Evolutionary conservation across 2,888 invertebrate species (phyloP).

Genomic region (Trichogramma dendrolimi): DNA sequence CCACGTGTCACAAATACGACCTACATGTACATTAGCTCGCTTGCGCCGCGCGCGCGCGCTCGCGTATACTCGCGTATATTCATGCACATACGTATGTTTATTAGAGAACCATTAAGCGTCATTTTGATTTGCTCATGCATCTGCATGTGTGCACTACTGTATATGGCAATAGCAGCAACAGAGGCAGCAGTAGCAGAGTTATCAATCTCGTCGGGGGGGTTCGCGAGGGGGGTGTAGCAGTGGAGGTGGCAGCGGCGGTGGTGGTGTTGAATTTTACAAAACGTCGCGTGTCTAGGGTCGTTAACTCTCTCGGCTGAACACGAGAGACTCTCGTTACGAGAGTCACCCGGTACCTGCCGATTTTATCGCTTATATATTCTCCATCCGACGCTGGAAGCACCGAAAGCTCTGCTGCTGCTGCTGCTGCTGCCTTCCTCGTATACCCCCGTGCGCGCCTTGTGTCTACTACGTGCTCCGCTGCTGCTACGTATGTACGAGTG

Average conservation of each 20-base stretch:
- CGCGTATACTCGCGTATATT: not conserved
- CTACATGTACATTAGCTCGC: not conserved
- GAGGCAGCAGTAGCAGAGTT: not conserved
- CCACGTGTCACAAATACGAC: too few relatives aligned
- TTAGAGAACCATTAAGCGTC: constrained; percentile 16
- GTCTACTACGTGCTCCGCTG: too few relatives aligned
- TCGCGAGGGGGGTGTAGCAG: too few relatives aligned
- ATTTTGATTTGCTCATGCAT: constrained; percentile 1
- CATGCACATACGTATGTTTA: constrained; percentile 1
- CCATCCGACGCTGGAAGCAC: constrained; percentile 2
- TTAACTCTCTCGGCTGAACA: constrained; percentile 31
- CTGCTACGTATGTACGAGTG: too few relatives aligned
- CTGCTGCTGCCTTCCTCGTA: not conserved
- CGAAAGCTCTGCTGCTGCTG: constrained; percentile 4
- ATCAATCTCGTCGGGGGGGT: constrained; percentile 16
- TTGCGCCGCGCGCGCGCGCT: not conserved
- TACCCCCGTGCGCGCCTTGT: too few relatives aligned
- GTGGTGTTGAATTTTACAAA: constrained; percentile 35
- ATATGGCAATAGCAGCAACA: too few relatives aligned
- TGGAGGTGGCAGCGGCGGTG: too few relatives aligned
- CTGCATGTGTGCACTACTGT: not conserved
- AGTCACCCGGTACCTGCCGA: constrained; percentile 23
- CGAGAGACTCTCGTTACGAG: constrained; percentile 37
- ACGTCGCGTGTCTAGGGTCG: constrained; percentile 35
- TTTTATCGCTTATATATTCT: constrained; percentile 7